Base-by-base conservation (phyloP, 1,140 invertebrate species). In the Rhopalosiphum maidis region DNA sequence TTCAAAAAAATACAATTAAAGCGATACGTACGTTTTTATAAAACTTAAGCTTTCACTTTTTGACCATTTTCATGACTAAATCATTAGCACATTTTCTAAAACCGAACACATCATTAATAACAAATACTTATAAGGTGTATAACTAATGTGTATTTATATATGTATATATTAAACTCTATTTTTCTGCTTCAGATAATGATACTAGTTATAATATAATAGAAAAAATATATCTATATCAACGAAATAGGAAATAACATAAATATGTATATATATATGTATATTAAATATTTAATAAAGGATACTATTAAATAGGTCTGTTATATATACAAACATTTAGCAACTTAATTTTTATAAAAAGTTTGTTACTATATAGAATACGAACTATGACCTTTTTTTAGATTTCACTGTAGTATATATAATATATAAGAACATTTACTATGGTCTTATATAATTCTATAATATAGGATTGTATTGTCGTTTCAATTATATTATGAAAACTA, bases 81-180 rank as follows among this genome's bases (percentile, higher is more conserved):
- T 77, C 60, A 77, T 77, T 77, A 77, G 60, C 30, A 77, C 60
- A 77, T 77, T 77, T n/a, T n/a, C 60, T 77, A 77, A 77, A 77
- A n/a, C 30, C 30, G 4, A n/a, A n/a, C 60, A n/a, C 60, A 77
- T 35, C 60, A 77, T 77, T 77, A 77, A 77, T 77, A 77, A 77
- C 11, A 77, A 77, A 77, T 77, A 77, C 60, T 9, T n/a, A 30
- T 60, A 60, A 60, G 55, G 55, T 60, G 0, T 60, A 30, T 68
- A 41, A 41, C 41, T 41, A 41, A 41, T 41, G 41, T 41, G 41
- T 41, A 41, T 41, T 41, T 41, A 41, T 41, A 41, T 3, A 41
- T 41, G 41, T 41, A 68, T 60, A 60, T n/a, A 68, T 68, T 18
- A n/a, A 68, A n/a, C 30, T 15, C 4, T n/a, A 68, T 68, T 68